Evolutionary conservation across 1,140 invertebrate genomes (phyloP), one percentile per base, ranked within the genome.

Genomic region (Drosophila repleta): DNA sequence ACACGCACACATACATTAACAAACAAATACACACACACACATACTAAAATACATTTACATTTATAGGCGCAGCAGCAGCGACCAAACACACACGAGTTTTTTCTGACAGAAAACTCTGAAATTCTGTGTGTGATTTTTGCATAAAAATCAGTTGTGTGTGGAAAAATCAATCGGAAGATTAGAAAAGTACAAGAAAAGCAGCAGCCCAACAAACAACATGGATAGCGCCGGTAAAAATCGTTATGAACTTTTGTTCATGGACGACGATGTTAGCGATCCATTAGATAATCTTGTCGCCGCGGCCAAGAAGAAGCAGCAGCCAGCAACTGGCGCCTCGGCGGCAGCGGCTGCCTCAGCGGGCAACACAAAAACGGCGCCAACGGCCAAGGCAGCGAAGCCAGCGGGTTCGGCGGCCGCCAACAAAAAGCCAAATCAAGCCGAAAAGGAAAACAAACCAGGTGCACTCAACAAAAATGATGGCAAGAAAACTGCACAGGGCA

Each of bases 151-250:
- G 37, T 66, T 62, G 72, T 66, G 71, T 55, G 76, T 73, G 21
- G 72, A 79, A 87, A 85, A 85, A 85, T 85, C 78, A 87, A 87
- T 88, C 70, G 46, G 51, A 56, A 52, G 60, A 57, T 62, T 73
- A 69, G 57, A n/a, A n/a, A n/a, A 70, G 64, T 70, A 61, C 29
- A 61, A 72, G 37, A 67, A 60, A 52, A 77, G 63, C 37, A 70
- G 51, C 61, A 67, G 43, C 52, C 45, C 13, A 53, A 64, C 45
- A 67, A 67, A 74, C 78, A 91, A 73, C 78, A 98, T 98, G 97
- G 97, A 98, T 93, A 96, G 95, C 93, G 94, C 95, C 90, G 98
- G 98, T 94, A 97, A 96, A 89, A 99, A 99, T 94, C 96, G 97
- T 93, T 98, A 97, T 93, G 96, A 95, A 92, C 94, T 98, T 92